phyloP scores from a whole-genome alignment of 2,113 vertebrate species.

The Toxotes jaculatrix region DNA sequence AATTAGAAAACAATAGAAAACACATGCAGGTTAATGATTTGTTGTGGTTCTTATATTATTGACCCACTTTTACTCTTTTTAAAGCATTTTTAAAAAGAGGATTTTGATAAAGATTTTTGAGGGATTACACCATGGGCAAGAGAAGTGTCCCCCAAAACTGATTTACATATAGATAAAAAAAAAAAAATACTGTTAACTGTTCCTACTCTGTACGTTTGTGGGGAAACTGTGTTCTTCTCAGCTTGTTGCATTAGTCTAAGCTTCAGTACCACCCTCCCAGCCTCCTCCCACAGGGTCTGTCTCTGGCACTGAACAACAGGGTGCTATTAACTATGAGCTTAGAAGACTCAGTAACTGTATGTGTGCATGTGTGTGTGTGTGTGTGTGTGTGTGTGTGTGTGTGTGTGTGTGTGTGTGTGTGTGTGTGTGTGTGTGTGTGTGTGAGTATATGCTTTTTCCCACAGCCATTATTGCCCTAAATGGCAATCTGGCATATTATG shows the following conservation, averaged over 20 bases:
- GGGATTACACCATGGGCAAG: neutral
- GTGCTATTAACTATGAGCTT: constrained; percentile 75
- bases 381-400: neutral
- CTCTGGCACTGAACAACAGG: constrained; percentile 78
- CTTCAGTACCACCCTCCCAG: constrained; percentile 19
- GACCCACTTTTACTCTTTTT: constrained; percentile 1
- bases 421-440: constrained; percentile 33
- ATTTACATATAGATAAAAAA: neutral
- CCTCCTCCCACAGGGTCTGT: constrained; percentile 65
- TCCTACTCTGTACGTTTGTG: constrained; percentile 16
- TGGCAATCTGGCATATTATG: constrained; percentile 63
- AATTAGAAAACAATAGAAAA: constrained; percentile 9
- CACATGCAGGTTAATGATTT: neutral
- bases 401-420: constrained; percentile 21
- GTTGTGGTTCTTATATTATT: constrained; percentile 22
- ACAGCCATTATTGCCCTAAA: constrained; percentile 69
- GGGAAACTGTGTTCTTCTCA: constrained; percentile 23
- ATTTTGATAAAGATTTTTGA: neutral
- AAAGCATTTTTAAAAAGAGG: neutral
- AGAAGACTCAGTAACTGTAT: constrained; percentile 68
- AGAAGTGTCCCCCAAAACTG: neutral
- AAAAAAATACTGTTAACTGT: neutral
- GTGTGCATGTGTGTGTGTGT: constrained; percentile 26
- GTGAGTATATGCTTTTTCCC: constrained; percentile 49
- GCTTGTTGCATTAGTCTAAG: constrained; percentile 44